Conservation (phyloP, 2,888 invertebrate genomes). For the Amitus sp. region DNA sequence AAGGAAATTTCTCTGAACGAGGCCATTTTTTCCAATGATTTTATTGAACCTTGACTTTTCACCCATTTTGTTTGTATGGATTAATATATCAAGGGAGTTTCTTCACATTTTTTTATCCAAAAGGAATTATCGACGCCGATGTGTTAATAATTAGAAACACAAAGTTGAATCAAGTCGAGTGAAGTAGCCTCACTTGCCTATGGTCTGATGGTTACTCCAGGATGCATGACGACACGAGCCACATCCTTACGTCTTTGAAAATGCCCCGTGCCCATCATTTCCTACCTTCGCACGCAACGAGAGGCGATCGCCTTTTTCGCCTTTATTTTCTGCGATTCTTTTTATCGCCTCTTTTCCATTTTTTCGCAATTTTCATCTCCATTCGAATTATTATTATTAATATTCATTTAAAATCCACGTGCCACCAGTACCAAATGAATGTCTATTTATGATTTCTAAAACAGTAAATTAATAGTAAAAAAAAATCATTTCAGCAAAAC, state of each 20-base stretch:
- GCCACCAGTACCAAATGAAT: too few relatives aligned
- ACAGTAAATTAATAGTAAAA: too few relatives aligned
- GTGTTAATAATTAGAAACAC: slow-evolving; percentile 62
- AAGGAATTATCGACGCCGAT: slow-evolving; percentile 54
- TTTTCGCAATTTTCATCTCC: slow-evolving; percentile 13
- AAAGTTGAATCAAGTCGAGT: slow-evolving; percentile 41
- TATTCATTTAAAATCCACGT: too few relatives aligned
- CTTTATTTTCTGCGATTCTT: slow-evolving; percentile 17
- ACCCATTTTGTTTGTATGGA: too few relatives aligned
- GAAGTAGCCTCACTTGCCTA: slow-evolving; percentile 59
- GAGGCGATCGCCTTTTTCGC: slow-evolving; percentile 52
- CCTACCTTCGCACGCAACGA: slow-evolving; percentile 40
- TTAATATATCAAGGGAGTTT: neutral
- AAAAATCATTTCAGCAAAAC: too few relatives aligned
- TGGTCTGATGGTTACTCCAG: slow-evolving; percentile 64
- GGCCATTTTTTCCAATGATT: too few relatives aligned
- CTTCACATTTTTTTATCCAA: neutral
- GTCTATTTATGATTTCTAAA: too few relatives aligned
- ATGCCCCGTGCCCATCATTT: slow-evolving; percentile 26
- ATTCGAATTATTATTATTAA: neutral
- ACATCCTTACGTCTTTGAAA: slow-evolving; percentile 54
- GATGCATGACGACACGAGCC: slow-evolving; percentile 65
- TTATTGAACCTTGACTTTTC: too few relatives aligned
- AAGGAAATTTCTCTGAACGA: too few relatives aligned
- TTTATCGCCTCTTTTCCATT: slow-evolving; percentile 15